A percentile compares a stretch with the other conserved stretches of the same genome.
phyloP scores from a whole-genome alignment of 1,140 invertebrate genomes.

The Phymorhynchus buccinoides region DNA sequence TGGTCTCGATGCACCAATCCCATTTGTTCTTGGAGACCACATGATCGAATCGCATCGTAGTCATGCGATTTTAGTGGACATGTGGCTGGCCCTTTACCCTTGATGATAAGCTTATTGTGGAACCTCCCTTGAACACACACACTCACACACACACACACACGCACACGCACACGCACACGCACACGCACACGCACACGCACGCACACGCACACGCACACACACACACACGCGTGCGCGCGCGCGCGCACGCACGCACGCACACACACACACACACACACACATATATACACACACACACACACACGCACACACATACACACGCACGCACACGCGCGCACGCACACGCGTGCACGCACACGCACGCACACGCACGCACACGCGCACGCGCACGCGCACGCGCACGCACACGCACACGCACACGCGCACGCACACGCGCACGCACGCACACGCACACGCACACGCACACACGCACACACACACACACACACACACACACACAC shows the following conservation, averaged over 20 bases:
- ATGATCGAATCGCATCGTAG: too few relatives aligned
- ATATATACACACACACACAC: neutral
- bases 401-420: neutral
- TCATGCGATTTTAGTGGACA: too few relatives aligned
- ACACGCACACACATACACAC: neutral
- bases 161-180: too few relatives aligned
- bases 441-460: slow-evolving; percentile 15
- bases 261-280: neutral
- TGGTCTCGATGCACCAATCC: too few relatives aligned
- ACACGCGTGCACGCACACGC: slow-evolving; percentile 20
- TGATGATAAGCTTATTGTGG: too few relatives aligned
- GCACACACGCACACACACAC: slow-evolving; percentile 13
- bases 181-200: too few relatives aligned
- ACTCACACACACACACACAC: too few relatives aligned
- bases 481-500: slow-evolving; percentile 20
- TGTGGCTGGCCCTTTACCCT: too few relatives aligned
- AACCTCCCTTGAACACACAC: too few relatives aligned
- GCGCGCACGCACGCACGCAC: neutral
- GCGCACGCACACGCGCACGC: neutral
- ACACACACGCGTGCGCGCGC: too few relatives aligned
- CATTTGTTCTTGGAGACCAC: too few relatives aligned
- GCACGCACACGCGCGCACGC: slow-evolving; percentile 27
- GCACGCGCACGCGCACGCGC: neutral
- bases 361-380: slow-evolving; percentile 11
- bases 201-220: too few relatives aligned